phyloP scores from a whole-genome alignment of 2,113 vertebrate genomes.

The Chinchilla lanigera region DNA sequence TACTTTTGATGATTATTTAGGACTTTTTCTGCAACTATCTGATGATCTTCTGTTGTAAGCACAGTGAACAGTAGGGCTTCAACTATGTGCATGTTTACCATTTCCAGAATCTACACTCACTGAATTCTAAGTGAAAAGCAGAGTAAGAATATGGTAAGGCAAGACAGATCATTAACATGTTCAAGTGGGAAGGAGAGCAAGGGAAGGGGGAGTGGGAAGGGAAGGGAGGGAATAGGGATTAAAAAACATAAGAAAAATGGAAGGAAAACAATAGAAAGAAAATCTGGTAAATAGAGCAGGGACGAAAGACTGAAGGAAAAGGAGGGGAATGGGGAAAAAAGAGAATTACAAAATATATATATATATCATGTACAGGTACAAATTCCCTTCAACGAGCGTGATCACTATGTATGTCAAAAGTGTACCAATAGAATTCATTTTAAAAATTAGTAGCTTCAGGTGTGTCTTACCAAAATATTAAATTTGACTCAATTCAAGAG shows the following conservation, averaged over 20 bases:
- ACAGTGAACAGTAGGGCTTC: not conserved
- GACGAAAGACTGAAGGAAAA: not conserved
- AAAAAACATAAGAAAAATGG: not conserved
- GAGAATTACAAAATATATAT: not conserved
- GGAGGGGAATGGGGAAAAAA: not conserved
- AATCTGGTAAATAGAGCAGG: not conserved
- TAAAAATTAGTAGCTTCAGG: not conserved
- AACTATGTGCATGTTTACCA: not conserved
- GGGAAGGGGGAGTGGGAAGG: not conserved
- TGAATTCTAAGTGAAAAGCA: not conserved
- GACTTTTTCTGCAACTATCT: not conserved
- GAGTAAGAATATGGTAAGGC: not conserved
- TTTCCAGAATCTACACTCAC: conserved; percentile 21
- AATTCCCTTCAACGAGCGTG: not conserved
- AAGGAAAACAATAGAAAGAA: not conserved
- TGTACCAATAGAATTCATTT: not conserved
- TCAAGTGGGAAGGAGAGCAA: not conserved
- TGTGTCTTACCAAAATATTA: not conserved
- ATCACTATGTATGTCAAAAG: not conserved
- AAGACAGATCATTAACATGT: not conserved
- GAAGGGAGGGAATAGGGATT: not conserved
- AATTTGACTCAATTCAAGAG: not conserved
- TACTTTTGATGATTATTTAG: conserved; percentile 32
- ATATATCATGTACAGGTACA: not conserved
- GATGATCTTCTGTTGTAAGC: not conserved